Conservation (phyloP, 2,797 vertebrate genomes). For the Propithecus perrieri region DNA sequence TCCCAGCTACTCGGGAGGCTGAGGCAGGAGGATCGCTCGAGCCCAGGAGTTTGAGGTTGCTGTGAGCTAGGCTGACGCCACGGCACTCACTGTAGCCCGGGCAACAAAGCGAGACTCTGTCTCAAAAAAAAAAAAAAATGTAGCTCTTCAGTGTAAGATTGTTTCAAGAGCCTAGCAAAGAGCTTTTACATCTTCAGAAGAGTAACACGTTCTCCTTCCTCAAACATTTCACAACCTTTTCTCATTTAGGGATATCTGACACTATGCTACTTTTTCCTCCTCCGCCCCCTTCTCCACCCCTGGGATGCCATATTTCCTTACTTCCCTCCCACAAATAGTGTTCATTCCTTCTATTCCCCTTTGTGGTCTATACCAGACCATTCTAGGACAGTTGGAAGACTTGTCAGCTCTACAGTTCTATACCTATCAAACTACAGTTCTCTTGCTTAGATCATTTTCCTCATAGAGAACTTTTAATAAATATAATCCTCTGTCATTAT, state of each 20-base stretch:
- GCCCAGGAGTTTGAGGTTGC: too few relatives aligned
- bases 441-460: neutral
- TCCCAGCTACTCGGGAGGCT: too few relatives aligned
- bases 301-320: neutral
- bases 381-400: neutral
- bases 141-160: neutral
- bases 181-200: neutral
- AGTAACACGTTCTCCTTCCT: neutral
- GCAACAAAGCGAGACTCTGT: too few relatives aligned
- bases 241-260: neutral
- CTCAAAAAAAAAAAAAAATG: neutral
- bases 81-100: too few relatives aligned
- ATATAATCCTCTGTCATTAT: neutral
- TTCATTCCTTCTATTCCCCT: neutral
- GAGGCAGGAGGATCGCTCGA: too few relatives aligned
- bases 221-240: neutral
- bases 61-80: too few relatives aligned
- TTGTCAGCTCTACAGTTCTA: neutral
- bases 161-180: neutral
- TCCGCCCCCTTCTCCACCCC: neutral
- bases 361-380: neutral
- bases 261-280: neutral
- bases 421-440: neutral
- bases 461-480: neutral
- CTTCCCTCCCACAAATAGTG: neutral